phyloP scores from a whole-genome alignment of 2,888 invertebrate species.

The Nymphalis polychloros region DNA sequence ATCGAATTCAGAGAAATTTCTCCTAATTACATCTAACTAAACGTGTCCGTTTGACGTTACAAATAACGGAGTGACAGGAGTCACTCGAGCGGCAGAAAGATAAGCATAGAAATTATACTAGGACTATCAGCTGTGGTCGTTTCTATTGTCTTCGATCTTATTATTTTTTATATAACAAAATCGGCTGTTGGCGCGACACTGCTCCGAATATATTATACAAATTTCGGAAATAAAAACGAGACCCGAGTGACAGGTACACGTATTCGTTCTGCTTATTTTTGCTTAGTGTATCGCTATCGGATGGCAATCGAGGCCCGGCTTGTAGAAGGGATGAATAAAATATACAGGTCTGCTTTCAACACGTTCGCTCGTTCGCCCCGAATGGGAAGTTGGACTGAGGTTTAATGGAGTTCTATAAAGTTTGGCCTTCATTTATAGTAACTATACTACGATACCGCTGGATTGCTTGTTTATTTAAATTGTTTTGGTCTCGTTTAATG shows the following conservation, averaged over 20 bases:
- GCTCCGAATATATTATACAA: constrained; percentile 80
- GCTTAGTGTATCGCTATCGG: constrained; percentile 73
- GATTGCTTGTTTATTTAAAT: constrained; percentile 76
- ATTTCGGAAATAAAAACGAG: constrained; percentile 80
- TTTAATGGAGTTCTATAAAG: constrained; percentile 74
- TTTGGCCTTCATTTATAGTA: constrained; percentile 65
- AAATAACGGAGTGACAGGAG: constrained; percentile 15
- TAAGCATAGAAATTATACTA: constrained; percentile 11
- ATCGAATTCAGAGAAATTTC: constrained; percentile 51
- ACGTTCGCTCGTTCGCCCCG: constrained; percentile 59
- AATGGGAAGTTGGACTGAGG: constrained; percentile 70
- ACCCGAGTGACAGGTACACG: constrained; percentile 78
- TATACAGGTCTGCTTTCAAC: constrained; percentile 69
- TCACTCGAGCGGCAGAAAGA: not conserved
- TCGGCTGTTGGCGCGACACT: constrained; percentile 68
- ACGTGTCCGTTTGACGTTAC: constrained; percentile 32
- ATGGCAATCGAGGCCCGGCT: constrained; percentile 70
- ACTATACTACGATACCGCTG: constrained; percentile 61
- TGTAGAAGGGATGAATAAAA: constrained; percentile 76
- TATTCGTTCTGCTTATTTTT: constrained; percentile 77
- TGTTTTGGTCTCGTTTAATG: constrained; percentile 68
- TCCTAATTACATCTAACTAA: constrained; percentile 44
- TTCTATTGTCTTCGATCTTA: constrained; percentile 56
- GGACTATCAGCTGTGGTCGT: constrained; percentile 38
- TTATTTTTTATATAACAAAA: constrained; percentile 44